Evolutionary conservation across 1,140 invertebrate genomes (phyloP).

Genomic region (Drosophila trapezifrons): DNA sequence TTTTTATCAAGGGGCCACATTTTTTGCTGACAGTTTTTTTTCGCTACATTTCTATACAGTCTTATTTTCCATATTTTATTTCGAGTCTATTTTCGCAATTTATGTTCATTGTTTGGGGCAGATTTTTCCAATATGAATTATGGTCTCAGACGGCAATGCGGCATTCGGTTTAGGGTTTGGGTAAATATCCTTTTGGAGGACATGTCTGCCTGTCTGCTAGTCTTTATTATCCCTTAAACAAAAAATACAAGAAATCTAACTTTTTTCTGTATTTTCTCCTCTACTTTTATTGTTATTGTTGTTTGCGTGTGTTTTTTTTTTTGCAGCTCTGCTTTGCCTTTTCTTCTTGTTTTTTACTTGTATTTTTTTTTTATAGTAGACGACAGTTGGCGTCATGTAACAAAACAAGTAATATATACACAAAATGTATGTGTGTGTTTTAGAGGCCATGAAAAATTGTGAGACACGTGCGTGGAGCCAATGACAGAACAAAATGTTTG

Average conservation of each 20-base stretch:
- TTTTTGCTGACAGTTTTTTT: background rate
- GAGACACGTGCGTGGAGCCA: constrained; percentile 69
- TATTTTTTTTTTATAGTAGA: constrained; percentile 26
- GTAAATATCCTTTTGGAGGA: constrained; percentile 26
- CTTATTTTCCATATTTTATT: constrained; percentile 10
- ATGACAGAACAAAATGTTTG: constrained; percentile 47
- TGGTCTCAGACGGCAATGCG: constrained; percentile 37
- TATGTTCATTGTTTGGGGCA: constrained; percentile 22
- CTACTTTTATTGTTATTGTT: constrained; percentile 49
- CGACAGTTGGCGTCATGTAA: constrained; percentile 57
- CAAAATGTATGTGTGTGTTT: constrained; percentile 20
- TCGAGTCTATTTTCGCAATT: constrained; percentile 21
- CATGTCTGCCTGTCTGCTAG: constrained; percentile 27
- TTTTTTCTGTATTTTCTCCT: constrained; percentile 27
- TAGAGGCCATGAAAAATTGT: constrained; percentile 68
- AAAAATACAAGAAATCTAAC: constrained; percentile 23
- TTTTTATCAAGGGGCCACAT: constrained; percentile 1
- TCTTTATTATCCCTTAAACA: constrained; percentile 36
- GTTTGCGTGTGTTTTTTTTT: constrained; percentile 48
- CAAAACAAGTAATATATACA: constrained; percentile 51
- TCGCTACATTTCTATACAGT: background rate
- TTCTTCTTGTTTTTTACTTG: constrained; percentile 17
- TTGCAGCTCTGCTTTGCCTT: constrained; percentile 16
- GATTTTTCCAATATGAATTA: constrained; percentile 33
- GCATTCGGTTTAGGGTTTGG: constrained; percentile 3